A percentile compares a stretch with the other conserved stretches of the same genome.
Conservation (phyloP, 2,797 vertebrate genomes). For the Squalus acanthias region DNA sequence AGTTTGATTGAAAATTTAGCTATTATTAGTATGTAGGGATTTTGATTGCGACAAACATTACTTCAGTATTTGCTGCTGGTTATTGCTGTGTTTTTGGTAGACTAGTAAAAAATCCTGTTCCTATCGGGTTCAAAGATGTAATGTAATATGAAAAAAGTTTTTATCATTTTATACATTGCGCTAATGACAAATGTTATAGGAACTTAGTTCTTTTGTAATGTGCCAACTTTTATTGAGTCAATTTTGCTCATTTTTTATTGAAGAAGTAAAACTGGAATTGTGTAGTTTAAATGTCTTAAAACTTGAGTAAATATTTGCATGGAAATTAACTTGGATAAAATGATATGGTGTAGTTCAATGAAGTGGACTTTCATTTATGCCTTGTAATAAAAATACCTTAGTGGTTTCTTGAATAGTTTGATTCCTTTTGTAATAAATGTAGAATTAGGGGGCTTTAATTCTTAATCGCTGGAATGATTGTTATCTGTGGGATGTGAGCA, state of each 20-base stretch:
- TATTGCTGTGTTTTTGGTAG: not conserved
- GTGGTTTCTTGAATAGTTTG: slow-evolving; percentile 81
- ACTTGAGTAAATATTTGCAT: slow-evolving; percentile 57
- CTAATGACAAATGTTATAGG: not conserved
- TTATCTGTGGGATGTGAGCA: slow-evolving; percentile 97
- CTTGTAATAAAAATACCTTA: slow-evolving; percentile 43
- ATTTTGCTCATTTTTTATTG: not conserved
- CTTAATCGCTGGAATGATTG: slow-evolving; percentile 98
- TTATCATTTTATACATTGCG: not conserved
- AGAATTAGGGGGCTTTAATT: slow-evolving; percentile 98
- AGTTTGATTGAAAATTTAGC: no score
- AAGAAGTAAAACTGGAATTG: not conserved
- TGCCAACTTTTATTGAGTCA: not conserved
- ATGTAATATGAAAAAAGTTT: not conserved
- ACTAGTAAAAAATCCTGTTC: not conserved
- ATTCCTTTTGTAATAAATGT: slow-evolving; percentile 99
- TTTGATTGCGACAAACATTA: not conserved
- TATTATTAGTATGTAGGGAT: not conserved
- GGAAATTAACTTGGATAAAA: slow-evolving; percentile 81
- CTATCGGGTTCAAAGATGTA: not conserved
- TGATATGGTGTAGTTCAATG: slow-evolving; percentile 80
- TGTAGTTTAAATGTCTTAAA: not conserved
- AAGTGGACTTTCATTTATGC: slow-evolving; percentile 78
- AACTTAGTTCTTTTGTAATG: not conserved
- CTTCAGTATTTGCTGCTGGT: not conserved